Evolutionary conservation across 2,113 vertebrate genomes (phyloP).

Genomic region (Podiceps cristatus): DNA sequence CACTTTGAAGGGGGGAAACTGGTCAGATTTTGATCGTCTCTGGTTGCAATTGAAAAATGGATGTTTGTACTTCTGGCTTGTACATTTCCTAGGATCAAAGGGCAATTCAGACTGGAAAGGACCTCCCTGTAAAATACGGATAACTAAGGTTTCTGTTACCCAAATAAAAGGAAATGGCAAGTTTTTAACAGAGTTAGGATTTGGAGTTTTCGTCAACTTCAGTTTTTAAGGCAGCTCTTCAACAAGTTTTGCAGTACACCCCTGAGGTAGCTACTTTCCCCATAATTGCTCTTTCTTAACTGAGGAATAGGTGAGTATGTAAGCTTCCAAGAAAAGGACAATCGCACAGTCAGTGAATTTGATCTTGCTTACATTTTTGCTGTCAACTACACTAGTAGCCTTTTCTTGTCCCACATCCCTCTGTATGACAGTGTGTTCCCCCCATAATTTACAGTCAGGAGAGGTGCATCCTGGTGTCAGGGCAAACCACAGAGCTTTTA

Average conservation of each 20-base stretch:
- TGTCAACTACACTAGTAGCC: not conserved
- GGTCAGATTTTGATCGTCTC: not conserved
- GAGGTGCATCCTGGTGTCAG: not conserved
- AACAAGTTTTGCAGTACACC: not conserved
- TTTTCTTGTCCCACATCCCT: not conserved
- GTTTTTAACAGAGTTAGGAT: not conserved
- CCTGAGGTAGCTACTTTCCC: not conserved
- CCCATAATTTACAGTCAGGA: not conserved
- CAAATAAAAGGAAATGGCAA: not conserved
- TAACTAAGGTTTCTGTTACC: not conserved
- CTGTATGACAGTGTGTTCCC: not conserved
- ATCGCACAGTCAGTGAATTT: not conserved
- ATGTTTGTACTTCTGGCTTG: accelerated
- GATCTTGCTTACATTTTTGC: not conserved
- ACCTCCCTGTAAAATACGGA: accelerated
- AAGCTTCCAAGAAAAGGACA: not conserved
- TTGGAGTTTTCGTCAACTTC: not conserved
- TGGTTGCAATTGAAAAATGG: not conserved
- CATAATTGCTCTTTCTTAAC: not conserved
- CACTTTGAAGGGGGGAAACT: not conserved
- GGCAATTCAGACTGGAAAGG: not conserved
- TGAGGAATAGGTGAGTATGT: not conserved
- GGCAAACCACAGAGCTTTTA: not conserved
- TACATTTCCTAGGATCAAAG: not conserved
- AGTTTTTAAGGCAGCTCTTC: not conserved